Percentiles rank a stretch among this genome's conserved stretches.
phyloP scores from a whole-genome alignment of 1,140 invertebrate species.

The Idris sp. region DNA sequence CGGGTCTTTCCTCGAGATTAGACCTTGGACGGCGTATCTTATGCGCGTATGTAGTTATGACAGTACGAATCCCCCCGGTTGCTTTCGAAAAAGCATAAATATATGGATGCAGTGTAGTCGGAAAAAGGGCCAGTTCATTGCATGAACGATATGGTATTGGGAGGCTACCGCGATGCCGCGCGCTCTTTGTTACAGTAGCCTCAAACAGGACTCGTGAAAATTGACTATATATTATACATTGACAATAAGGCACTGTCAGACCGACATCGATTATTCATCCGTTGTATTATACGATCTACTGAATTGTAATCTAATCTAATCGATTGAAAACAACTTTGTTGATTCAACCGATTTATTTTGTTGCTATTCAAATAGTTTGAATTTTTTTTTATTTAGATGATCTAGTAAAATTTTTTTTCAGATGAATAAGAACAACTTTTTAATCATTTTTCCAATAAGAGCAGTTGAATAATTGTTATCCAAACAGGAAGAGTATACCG shows the following conservation, averaged over 20 bases:
- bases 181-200: slow-evolving; percentile 55
- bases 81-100: slow-evolving; percentile 60
- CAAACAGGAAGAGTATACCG: too few relatives aligned
- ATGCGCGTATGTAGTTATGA: slow-evolving; percentile 53
- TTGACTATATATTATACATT: slow-evolving; percentile 58
- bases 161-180: slow-evolving; percentile 47
- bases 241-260: slow-evolving; percentile 53
- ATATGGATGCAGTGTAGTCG: slow-evolving; percentile 46
- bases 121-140: slow-evolving; percentile 38
- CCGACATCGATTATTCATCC: slow-evolving; percentile 50
- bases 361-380: too few relatives aligned
- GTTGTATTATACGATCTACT: slow-evolving; percentile 31
- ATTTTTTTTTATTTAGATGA: too few relatives aligned
- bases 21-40: slow-evolving; percentile 55
- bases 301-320: slow-evolving; percentile 48
- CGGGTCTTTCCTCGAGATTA: slow-evolving; percentile 60
- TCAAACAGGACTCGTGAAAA: slow-evolving; percentile 40
- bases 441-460: slow-evolving; percentile 12
- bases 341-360: too few relatives aligned
- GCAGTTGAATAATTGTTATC: too few relatives aligned
- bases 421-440: too few relatives aligned
- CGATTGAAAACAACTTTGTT: too few relatives aligned
- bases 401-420: too few relatives aligned
- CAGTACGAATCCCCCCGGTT: slow-evolving; percentile 53
- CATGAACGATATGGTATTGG: slow-evolving; percentile 58